Base-by-base conservation (phyloP, 2,113 vertebrate genomes). In the Apaloderma vittatum region DNA sequence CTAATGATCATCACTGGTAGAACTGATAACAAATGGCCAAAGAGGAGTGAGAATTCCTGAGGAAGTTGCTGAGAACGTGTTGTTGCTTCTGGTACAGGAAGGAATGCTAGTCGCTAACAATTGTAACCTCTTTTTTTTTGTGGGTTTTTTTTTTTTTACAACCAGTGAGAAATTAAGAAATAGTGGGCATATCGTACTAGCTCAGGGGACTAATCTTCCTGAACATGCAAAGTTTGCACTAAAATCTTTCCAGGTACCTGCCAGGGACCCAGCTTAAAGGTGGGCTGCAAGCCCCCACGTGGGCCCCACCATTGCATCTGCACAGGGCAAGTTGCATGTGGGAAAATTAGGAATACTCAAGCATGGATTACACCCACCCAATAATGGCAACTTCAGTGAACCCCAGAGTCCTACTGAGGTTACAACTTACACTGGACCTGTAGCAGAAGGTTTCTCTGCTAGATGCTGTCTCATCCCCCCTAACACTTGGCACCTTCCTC, bases 31-130 rank as follows among this genome's bases (percentile, higher is more conserved):
- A 95, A 96, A 97, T 94, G 88, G 93, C 94, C 92, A 93, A 77
- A 92, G 85, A 95, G 62, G 78, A 92, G 90, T 95, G 92, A 95
- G 96, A 97, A 96, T 96, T 97, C 94, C 96, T 96, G 92, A 97
- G 96, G 96, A 96, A 97, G 96, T 96, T 73, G 74, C 93, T 88
- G 85, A 93, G 96, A 95, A 96, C 88, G 71, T 80, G 59, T 63
- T 97, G 96, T 96, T 96, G 96, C 79, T 96, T 92, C 85, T 94
- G 96, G 93, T 76, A 95, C 93, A 94, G 96, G 96, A 97, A 96
- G 94, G 96, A 93, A 72, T 94, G 63, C 63, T 90, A 49, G 54
- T 26, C 24, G 59, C 67, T 95, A 96, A 94, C 90, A 90, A 96
- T 96, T 93, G 87, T 70, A 80, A 80, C 23, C 22, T 61, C 15